Evolutionary conservation across 2,113 vertebrate species (phyloP).

Genomic region (Cyrtonyx montezumae): DNA sequence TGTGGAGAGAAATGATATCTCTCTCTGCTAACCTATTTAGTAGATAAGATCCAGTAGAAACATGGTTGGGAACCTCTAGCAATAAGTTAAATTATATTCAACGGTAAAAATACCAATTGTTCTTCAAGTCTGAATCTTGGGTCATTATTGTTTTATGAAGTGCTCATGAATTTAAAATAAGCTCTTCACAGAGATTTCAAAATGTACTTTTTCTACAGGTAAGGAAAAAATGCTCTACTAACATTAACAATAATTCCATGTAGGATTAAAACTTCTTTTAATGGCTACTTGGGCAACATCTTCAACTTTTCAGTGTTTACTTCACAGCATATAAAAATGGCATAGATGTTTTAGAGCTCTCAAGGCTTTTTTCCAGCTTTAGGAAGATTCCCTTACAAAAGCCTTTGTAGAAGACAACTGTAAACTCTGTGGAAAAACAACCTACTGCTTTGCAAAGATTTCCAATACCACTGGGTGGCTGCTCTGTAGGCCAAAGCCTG

Average conservation of each 20-base stretch:
- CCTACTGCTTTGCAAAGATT: background rate
- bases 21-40: background rate
- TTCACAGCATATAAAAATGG: background rate
- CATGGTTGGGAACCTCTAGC: background rate
- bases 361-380: background rate
- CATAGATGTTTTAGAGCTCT: background rate
- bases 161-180: slow-evolving; percentile 40
- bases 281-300: background rate
- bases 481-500: background rate
- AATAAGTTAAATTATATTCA: background rate
- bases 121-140: slow-evolving; percentile 1
- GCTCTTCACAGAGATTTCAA: slow-evolving; percentile 42
- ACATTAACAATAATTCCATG: background rate
- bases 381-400: background rate
- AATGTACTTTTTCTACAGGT: background rate
- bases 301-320: background rate
- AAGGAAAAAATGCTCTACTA: slow-evolving; percentile 1
- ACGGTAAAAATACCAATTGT: background rate
- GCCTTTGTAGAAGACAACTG: background rate
- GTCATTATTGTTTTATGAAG: slow-evolving; percentile 53
- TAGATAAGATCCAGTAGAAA: background rate
- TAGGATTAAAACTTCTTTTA: background rate
- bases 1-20: background rate
- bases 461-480: background rate
- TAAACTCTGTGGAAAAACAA: slow-evolving; percentile 10